Base-by-base conservation (phyloP, 2,113 vertebrate genomes). In the Zosterops borbonicus region DNA sequence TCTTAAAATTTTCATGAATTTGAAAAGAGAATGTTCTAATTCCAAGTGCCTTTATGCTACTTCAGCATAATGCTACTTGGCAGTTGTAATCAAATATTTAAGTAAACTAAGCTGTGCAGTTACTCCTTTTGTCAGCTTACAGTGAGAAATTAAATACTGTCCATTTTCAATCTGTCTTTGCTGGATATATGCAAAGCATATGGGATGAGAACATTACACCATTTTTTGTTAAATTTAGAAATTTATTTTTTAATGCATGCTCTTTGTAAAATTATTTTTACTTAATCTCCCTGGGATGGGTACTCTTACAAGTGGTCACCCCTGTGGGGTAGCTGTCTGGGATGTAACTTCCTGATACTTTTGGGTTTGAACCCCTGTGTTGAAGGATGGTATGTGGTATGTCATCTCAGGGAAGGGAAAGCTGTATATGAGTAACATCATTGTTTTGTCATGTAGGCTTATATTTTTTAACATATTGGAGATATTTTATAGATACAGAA, bases 91-190 rank as follows among this genome's bases (percentile, higher is more conserved):
- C 47, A 78, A 68, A 64, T 81, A 92, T 84, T 92, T 64, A 69
- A 76, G 50, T 68, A 65, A 89, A 81, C 47, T 67, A 41, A 79
- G 13, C 73, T 60, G 25, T 64, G 44, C 83, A 68, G 12, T 85
- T 87, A 58, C 11, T 91, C n/a, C 60, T 82, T 93, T 87, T 89
- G 58, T 85, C 28, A 58, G 8, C 11, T 71, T 82, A 79, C 53
- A 95, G 59, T 69, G 65, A 91, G 49, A 95, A 90, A 73, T 75
- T 14, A 95, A 94, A 73, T 81, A 55, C 2, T 81, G 29, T 76
- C 46, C 28, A 19, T n/a, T 95, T 91, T 27, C 13, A n/a, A 17
- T 44, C 35, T 77, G 5, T 58, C 46, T 89, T 84, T 90, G 39
- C 44, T 89, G 55, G 24, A 33, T 81, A 14, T 63, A 9, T 52